phyloP scores from a whole-genome alignment of 2,888 invertebrate species.

The Oxycera nigricornis region DNA sequence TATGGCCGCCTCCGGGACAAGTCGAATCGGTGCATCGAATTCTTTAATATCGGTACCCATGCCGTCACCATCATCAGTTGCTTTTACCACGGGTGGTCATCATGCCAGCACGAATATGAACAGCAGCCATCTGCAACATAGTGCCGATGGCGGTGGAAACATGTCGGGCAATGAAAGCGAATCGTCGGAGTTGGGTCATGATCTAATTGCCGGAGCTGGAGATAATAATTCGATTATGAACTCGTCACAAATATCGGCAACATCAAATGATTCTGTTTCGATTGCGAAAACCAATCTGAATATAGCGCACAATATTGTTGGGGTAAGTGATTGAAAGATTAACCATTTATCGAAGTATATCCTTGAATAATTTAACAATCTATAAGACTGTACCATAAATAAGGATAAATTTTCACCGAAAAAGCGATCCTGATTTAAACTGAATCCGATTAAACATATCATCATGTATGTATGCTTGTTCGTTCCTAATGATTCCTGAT shows the following conservation, averaged over 20 bases:
- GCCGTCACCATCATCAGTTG: slow-evolving; percentile 47
- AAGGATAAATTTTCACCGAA: too few species aligned
- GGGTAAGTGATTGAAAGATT: too few species aligned
- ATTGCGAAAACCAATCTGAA: slow-evolving; percentile 50
- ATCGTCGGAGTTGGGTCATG: slow-evolving; percentile 46
- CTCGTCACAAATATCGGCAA: slow-evolving; percentile 61
- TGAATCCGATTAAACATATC: too few species aligned
- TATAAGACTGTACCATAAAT: too few species aligned
- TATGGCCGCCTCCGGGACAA: slow-evolving; percentile 37
- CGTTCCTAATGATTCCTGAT: too few species aligned
- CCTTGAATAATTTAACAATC: too few species aligned
- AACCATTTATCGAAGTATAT: too few species aligned
- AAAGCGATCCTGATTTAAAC: too few species aligned
- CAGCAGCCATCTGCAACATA: neutral
- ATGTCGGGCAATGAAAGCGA: slow-evolving; percentile 48
- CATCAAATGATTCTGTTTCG: slow-evolving; percentile 58
- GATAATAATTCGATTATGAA: slow-evolving; percentile 61
- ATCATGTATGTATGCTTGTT: too few species aligned
- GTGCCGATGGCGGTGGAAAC: slow-evolving; percentile 29
- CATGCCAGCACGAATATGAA: neutral
- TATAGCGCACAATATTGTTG: slow-evolving; percentile 53
- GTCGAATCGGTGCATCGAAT: slow-evolving; percentile 50
- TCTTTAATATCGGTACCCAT: slow-evolving; percentile 54
- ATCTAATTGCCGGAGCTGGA: slow-evolving; percentile 46
- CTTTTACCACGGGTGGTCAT: neutral